Percentiles rank a stretch among this genome's conserved stretches.
Conservation (phyloP, 1,140 invertebrate genomes). For the Tetragonula clypearis region DNA sequence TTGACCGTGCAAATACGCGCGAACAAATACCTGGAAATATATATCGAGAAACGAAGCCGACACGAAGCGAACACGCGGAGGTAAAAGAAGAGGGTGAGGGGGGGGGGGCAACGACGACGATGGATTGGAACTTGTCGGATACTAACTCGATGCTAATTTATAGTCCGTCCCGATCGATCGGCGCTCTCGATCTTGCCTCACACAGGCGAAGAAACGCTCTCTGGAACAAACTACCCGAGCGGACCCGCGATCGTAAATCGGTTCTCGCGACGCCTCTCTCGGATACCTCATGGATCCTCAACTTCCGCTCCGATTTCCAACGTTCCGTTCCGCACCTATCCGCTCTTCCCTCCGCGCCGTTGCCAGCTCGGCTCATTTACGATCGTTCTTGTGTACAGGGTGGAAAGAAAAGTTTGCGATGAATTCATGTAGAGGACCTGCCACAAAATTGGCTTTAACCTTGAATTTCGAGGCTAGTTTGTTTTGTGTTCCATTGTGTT, state of each 20-base stretch:
- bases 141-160: conserved; percentile 74
- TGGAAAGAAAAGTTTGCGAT: too few relatives aligned
- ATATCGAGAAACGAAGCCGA: not conserved
- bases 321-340: not conserved
- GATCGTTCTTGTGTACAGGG: not conserved
- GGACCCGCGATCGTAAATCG: conserved; percentile 60
- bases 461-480: too few relatives aligned
- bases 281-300: conserved; percentile 17
- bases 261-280: conserved; percentile 12
- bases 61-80: not conserved
- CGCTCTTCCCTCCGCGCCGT: not conserved
- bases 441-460: too few relatives aligned
- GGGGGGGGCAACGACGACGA: not conserved
- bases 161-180: conserved; percentile 65
- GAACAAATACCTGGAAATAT: too few relatives aligned
- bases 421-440: too few relatives aligned
- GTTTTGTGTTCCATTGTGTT: too few relatives aligned
- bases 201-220: conserved; percentile 48
- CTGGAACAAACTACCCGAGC: conserved; percentile 56
- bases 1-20: not conserved
- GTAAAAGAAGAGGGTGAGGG: not conserved
- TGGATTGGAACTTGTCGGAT: conserved; percentile 49
- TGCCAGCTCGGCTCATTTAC: conserved; percentile 33
- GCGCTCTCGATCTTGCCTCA: conserved; percentile 38
- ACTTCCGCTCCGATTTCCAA: conserved; percentile 47